phyloP scores from a whole-genome alignment of 2,888 invertebrate species.

The Lithosia quadra region DNA sequence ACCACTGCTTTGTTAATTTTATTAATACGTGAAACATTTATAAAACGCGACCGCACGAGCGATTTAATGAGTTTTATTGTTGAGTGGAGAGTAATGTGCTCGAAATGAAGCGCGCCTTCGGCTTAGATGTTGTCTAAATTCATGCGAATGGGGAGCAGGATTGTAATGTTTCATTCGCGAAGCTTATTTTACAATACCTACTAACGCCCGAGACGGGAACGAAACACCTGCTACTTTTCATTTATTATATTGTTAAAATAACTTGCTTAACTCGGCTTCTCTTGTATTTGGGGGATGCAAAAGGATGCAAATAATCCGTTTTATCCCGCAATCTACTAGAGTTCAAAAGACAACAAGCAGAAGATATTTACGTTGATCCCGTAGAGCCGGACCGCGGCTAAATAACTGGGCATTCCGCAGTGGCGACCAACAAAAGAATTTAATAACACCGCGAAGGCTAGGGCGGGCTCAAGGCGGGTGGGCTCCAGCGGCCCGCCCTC shows the following conservation, averaged over 20 bases:
- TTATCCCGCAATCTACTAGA: slow-evolving; percentile 64
- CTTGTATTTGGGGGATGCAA: slow-evolving; percentile 43
- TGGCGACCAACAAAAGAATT: slow-evolving; percentile 82
- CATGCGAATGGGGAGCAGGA: slow-evolving; percentile 56
- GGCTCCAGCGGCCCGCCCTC: slow-evolving; percentile 65
- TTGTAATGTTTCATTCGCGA: slow-evolving; percentile 75
- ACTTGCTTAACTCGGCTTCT: slow-evolving; percentile 47
- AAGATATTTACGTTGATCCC: slow-evolving; percentile 78
- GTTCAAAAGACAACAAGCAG: slow-evolving; percentile 72
- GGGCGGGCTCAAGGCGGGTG: slow-evolving; percentile 62
- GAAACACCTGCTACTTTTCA: slow-evolving; percentile 70
- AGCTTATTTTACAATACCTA: slow-evolving; percentile 70
- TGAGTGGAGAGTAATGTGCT: slow-evolving; percentile 80
- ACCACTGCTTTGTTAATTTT: slow-evolving; percentile 85
- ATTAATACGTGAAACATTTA: slow-evolving; percentile 87
- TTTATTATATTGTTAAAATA: slow-evolving; percentile 62
- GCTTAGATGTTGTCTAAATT: slow-evolving; percentile 74
- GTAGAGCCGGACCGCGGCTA: slow-evolving; percentile 70
- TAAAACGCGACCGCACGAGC: slow-evolving; percentile 81
- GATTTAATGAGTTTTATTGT: slow-evolving; percentile 86
- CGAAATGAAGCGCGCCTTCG: slow-evolving; percentile 72
- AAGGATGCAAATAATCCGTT: slow-evolving; percentile 71
- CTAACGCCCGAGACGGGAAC: slow-evolving; percentile 13
- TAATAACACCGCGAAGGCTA: slow-evolving; percentile 75
- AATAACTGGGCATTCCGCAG: slow-evolving; percentile 77